A percentile compares a stretch with the other conserved stretches of the same genome.
These are phyloP conservation scores for Plecturocebus donacophilus DNA, from an alignment of 2,113 vertebrate genomes.

Conservation along the genomic window DNA sequence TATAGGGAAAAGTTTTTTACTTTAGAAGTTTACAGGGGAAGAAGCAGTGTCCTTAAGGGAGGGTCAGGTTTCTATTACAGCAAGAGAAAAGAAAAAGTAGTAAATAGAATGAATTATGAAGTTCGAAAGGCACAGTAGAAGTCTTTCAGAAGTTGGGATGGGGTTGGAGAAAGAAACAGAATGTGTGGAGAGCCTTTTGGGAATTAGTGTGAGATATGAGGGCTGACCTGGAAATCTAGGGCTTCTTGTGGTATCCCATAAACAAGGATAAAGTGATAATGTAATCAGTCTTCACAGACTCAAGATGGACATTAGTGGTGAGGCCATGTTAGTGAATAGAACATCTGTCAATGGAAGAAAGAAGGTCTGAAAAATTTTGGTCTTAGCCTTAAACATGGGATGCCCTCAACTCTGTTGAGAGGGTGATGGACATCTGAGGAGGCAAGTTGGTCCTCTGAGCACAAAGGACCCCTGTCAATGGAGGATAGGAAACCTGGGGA, in stretches of 20 bases:
- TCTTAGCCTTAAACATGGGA: not conserved
- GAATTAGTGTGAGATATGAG: not conserved
- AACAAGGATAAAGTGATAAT: conserved; percentile 13
- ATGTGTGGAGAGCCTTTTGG: not conserved
- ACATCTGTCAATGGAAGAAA: not conserved
- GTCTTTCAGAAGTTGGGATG: conserved; percentile 2
- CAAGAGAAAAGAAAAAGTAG: not conserved
- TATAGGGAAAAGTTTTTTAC: not conserved
- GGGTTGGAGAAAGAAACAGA: not conserved
- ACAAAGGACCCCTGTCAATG: not conserved
- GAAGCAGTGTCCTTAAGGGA: not conserved
- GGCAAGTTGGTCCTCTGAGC: not conserved
- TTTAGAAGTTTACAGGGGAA: not conserved
- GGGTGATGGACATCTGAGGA: not conserved
- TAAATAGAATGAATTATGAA: not conserved
- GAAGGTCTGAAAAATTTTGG: not conserved
- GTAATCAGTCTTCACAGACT: not conserved
- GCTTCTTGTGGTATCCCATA: not conserved
- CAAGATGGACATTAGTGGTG: not conserved
- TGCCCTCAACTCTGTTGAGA: not conserved
- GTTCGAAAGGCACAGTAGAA: not conserved
- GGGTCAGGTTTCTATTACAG: not conserved
- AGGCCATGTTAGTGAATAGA: not conserved
- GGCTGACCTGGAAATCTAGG: not conserved
- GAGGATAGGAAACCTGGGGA: not conserved